Evolutionary conservation across 1,140 invertebrate genomes (phyloP).

Genomic region (Drosophila baimaii): DNA sequence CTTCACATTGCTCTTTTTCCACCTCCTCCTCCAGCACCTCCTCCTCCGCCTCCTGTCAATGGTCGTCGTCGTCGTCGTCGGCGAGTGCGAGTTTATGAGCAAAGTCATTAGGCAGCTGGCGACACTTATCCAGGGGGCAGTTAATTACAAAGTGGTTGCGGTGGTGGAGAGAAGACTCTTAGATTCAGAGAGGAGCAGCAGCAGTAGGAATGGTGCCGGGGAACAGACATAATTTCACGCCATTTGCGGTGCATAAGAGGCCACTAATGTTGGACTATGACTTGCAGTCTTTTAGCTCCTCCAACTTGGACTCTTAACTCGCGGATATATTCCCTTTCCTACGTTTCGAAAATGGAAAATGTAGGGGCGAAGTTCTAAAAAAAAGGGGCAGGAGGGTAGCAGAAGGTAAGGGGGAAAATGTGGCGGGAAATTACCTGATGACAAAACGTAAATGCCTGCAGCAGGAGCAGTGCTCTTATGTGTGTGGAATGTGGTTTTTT

Average conservation of each 20-base stretch:
- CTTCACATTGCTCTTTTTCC: background rate
- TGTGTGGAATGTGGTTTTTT: background rate
- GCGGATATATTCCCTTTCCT: constrained; percentile 12
- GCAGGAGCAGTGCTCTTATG: background rate
- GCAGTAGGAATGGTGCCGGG: background rate
- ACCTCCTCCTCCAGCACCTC: background rate
- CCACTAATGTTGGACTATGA: constrained; percentile 60
- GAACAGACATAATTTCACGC: constrained; percentile 66
- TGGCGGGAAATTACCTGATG: constrained; percentile 6
- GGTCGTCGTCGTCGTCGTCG: too few relatives aligned
- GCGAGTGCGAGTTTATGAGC: constrained; percentile 64
- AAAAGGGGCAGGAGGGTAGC: background rate
- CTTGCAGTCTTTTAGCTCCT: constrained; percentile 31
- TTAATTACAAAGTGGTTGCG: constrained; percentile 70
- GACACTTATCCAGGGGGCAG: constrained; percentile 69
- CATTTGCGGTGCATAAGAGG: constrained; percentile 72
- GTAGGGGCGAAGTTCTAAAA: constrained; percentile 33
- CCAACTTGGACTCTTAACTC: constrained; percentile 17
- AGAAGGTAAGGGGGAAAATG: background rate
- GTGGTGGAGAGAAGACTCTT: constrained; percentile 2
- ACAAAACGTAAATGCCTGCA: background rate
- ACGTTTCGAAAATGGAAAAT: constrained; percentile 21
- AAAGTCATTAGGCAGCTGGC: constrained; percentile 77
- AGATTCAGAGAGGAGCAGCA: background rate
- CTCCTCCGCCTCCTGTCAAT: constrained; percentile 53